Base-by-base conservation (phyloP, 2,797 vertebrate genomes). In the Cyclopterus lumpus region DNA sequence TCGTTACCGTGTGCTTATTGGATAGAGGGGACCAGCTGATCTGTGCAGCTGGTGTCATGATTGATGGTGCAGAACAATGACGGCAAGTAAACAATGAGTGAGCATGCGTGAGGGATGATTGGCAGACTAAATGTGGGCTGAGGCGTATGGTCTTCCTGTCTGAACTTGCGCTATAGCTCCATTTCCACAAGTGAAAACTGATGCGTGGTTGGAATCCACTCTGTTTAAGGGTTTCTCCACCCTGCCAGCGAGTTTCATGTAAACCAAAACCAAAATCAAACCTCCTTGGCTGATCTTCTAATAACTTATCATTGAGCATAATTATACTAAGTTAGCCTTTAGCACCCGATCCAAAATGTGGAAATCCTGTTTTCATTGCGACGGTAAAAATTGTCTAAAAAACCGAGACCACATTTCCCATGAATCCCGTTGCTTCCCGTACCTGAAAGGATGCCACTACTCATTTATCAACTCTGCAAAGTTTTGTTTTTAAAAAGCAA, bases 391-490 rank as follows among this genome's bases (percentile, higher is more conserved):
- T 16, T 22, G 32, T 48, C 63, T 49, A 5, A 38, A 22, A 26
- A 72, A 24, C 40, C 16, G 75, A 49, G 48, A 67, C 54, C 28
- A 69, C 40, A 62, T 68, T 55, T 67, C 70, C 46, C 48, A 77
- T 26, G 65, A 67, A 65, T 61, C 64, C 64, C 26, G 12, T 28
- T 59, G 1, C 66, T 71, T 71, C 55, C 62, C 40, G 32, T 71
- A 53, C n/a, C 46, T 49, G 61, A 67, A 38, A 49, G 2, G 78
- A 76, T 15, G 63, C 49, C 67, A 58, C 26, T 40, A 3, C 49
- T 70, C 48, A 46, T 67, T 46, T 1, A 11, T 44, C 40, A 58
- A 2, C 24, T 69, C 30, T 24, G 36, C 42, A 57, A 12, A 14
- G 34, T 60, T 73, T 60, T 12, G 65, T 55, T 77, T 53, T 44